A percentile compares a stretch with the other conserved stretches of the same genome.
Evolutionary conservation across 2,113 vertebrate genomes (phyloP).

Genomic region (Neofelis nebulosa): DNA sequence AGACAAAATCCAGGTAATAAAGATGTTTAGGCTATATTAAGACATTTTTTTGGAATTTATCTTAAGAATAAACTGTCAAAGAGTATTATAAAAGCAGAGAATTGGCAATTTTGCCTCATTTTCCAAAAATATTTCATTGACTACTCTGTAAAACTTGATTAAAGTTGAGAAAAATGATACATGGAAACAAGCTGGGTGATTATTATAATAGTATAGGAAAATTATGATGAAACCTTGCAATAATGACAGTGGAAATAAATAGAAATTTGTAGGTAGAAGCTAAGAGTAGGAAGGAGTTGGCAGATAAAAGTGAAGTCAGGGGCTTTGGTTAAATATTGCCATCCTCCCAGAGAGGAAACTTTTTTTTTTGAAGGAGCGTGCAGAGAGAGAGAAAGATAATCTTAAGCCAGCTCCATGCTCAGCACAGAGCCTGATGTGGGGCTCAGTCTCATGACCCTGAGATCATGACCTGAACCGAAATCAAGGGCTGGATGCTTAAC

Average conservation of each 20-base stretch:
- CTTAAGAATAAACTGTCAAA: neutral
- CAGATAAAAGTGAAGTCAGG: neutral
- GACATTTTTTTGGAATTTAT: neutral
- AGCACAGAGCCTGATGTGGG: too few relatives aligned
- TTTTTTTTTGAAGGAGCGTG: too few relatives aligned
- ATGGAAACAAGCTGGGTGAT: neutral
- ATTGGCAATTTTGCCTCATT: neutral
- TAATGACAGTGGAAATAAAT: neutral
- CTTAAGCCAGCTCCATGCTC: too few relatives aligned
- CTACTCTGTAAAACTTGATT: neutral
- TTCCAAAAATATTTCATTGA: neutral
- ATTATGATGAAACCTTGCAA: neutral
- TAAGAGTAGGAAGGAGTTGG: neutral
- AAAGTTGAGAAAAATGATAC: neutral
- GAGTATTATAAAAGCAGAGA: neutral
- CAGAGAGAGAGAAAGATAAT: too few relatives aligned
- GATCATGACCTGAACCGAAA: too few relatives aligned
- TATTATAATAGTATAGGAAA: neutral
- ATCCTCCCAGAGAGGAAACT: neutral
- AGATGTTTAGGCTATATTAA: neutral
- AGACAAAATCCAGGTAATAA: neutral
- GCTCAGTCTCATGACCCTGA: too few relatives aligned
- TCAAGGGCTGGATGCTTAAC: too few relatives aligned
- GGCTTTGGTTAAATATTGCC: neutral
- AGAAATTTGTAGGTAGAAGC: neutral